Evolutionary conservation across 2,797 vertebrate genomes (phyloP).

Genomic region (Malurus leucopterus): DNA sequence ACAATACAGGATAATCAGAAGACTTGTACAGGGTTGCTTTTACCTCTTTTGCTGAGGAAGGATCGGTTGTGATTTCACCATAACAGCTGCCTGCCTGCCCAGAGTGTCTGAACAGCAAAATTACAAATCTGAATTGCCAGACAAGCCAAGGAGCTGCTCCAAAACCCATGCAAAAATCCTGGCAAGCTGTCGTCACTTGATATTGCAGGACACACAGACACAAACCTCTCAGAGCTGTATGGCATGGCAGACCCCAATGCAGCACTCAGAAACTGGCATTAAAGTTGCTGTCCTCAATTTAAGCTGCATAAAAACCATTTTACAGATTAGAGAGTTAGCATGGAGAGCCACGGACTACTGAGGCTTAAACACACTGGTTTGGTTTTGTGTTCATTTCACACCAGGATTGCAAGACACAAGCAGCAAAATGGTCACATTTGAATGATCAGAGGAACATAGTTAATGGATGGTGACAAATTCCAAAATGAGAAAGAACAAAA

Average conservation of each 20-base stretch:
- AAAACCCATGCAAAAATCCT: background rate
- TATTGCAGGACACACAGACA: background rate
- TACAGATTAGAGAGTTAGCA: background rate
- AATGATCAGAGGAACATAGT: background rate
- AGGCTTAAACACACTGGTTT: background rate
- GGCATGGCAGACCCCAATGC: background rate
- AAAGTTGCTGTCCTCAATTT: background rate
- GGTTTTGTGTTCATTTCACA: background rate
- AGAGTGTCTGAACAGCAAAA: background rate
- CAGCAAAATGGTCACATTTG: background rate
- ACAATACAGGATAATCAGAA: background rate
- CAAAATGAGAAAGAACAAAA: background rate
- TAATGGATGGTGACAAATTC: background rate
- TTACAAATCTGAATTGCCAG: background rate
- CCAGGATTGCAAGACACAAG: background rate
- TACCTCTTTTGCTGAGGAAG: background rate
- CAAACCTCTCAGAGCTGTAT: background rate
- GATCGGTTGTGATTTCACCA: background rate
- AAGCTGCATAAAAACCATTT: background rate
- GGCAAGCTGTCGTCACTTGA: background rate
- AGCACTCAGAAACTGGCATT: background rate
- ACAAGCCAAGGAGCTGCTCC: background rate
- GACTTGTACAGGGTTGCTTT: background rate
- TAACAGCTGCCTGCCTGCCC: background rate
- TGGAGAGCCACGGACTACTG: background rate